Percentiles rank a stretch among this genome's conserved stretches.
Evolutionary conservation across 1,140 invertebrate genomes (phyloP).

Genomic region (Plectrocnemia conspersa): DNA sequence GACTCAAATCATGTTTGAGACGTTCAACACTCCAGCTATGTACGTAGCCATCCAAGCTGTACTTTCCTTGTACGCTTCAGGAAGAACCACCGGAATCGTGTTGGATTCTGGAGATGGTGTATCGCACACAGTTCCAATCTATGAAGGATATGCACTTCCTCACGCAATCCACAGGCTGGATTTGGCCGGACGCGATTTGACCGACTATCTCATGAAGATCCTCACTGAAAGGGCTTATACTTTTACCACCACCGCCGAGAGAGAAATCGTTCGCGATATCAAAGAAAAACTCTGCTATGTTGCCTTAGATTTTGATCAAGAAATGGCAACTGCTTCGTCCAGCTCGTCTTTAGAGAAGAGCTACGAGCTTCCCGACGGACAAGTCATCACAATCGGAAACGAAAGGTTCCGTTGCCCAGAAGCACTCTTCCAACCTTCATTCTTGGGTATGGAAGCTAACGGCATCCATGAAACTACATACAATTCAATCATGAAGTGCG

Average conservation of each 20-base stretch:
- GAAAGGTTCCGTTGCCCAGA: conserved; percentile 92
- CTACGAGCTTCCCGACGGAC: conserved; percentile 82
- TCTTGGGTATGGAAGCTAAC: conserved; percentile 80
- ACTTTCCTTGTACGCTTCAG: conserved; percentile 81
- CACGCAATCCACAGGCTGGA: conserved; percentile 85
- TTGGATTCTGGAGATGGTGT: conserved; percentile 86
- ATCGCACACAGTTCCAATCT: conserved; percentile 85
- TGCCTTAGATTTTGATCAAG: conserved; percentile 90
- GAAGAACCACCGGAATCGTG: conserved; percentile 89
- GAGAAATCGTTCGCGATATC: conserved; percentile 90
- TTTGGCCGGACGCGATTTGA: conserved; percentile 82
- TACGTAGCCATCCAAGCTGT: conserved; percentile 86
- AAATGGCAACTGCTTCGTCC: conserved; percentile 87
- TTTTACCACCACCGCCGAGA: conserved; percentile 77
- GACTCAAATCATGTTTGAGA: conserved; percentile 75
- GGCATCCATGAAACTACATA: conserved; percentile 82
- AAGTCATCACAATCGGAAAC: conserved; percentile 92
- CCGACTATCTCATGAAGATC: conserved; percentile 90
- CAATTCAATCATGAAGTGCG: conserved; percentile 93
- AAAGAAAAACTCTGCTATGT: conserved; percentile 92
- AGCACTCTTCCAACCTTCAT: conserved; percentile 86
- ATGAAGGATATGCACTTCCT: conserved; percentile 81
- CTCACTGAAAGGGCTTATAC: conserved; percentile 81
- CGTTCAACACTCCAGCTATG: conserved; percentile 80
- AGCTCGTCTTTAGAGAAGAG: conserved; percentile 82